phyloP scores from a whole-genome alignment of 1,140 invertebrate species.

The Octopus sinensis region DNA sequence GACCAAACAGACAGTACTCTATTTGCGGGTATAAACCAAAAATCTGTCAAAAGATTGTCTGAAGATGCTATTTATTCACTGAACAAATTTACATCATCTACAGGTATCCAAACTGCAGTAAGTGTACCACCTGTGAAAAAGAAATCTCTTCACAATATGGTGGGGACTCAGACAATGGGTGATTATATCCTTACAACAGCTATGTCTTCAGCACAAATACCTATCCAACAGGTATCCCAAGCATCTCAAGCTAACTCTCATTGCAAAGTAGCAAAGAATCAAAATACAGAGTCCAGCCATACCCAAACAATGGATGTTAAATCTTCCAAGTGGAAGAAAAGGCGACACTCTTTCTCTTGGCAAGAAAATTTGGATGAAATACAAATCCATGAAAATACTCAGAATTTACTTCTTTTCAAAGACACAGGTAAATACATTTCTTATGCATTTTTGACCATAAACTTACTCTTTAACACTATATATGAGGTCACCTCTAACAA shows the following conservation, averaged over 20 bases:
- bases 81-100: neutral
- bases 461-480: too few relatives aligned
- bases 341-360: neutral
- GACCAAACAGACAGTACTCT: neutral
- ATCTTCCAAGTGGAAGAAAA: neutral
- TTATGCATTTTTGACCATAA: too few relatives aligned
- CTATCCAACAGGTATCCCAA: neutral
- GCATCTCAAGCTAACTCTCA: neutral
- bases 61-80: neutral
- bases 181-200: constrained; percentile 9
- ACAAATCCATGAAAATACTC: neutral
- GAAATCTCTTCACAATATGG: constrained; percentile 2
- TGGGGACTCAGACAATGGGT: neutral
- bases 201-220: constrained; percentile 11
- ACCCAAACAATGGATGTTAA: neutral
- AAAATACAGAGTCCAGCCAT: neutral
- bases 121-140: constrained; percentile 12
- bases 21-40: neutral
- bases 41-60: neutral
- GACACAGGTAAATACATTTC: neutral
- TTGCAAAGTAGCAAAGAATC: neutral
- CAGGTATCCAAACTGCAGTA: neutral
- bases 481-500: too few relatives aligned
- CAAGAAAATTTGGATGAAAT: neutral
- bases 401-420: neutral